Evolutionary conservation across 2,113 vertebrate species (phyloP).

Genomic region (Anseranas semipalmata): DNA sequence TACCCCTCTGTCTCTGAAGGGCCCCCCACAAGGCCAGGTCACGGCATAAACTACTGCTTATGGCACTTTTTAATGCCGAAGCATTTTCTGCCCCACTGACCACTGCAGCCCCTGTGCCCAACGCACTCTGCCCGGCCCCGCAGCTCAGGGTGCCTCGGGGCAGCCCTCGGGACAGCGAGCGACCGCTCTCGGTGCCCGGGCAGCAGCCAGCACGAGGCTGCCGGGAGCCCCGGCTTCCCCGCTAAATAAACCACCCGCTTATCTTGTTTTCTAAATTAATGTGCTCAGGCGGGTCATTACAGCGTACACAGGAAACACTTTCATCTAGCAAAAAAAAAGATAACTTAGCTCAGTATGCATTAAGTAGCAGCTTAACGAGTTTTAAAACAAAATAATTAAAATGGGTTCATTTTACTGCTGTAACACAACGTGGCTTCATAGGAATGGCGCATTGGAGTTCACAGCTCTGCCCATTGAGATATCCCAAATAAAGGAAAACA

Average conservation of each 20-base stretch:
- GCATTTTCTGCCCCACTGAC: no score
- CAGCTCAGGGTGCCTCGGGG: no score
- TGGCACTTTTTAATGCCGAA: background rate
- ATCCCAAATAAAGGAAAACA: rapidly evolving
- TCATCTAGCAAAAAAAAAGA: slow-evolving; percentile 13
- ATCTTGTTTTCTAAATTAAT: background rate
- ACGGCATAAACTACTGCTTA: rapidly evolving
- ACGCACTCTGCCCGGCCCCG: no score
- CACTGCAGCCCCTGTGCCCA: background rate
- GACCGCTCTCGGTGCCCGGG: no score
- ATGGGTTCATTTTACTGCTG: background rate
- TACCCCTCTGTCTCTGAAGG: background rate
- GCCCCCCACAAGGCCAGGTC: background rate
- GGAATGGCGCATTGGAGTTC: rapidly evolving
- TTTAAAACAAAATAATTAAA: slow-evolving; percentile 47
- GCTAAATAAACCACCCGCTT: background rate
- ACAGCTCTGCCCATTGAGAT: rapidly evolving
- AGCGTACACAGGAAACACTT: background rate
- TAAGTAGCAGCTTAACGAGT: slow-evolving; percentile 34
- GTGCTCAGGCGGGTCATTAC: background rate
- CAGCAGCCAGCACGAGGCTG: no score
- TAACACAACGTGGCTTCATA: rapidly evolving
- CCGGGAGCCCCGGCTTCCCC: rapidly evolving
- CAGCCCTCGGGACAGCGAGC: no score
- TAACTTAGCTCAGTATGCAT: background rate